phyloP scores from a whole-genome alignment of 1,140 invertebrate genomes.

The Drosophila aff. region DNA sequence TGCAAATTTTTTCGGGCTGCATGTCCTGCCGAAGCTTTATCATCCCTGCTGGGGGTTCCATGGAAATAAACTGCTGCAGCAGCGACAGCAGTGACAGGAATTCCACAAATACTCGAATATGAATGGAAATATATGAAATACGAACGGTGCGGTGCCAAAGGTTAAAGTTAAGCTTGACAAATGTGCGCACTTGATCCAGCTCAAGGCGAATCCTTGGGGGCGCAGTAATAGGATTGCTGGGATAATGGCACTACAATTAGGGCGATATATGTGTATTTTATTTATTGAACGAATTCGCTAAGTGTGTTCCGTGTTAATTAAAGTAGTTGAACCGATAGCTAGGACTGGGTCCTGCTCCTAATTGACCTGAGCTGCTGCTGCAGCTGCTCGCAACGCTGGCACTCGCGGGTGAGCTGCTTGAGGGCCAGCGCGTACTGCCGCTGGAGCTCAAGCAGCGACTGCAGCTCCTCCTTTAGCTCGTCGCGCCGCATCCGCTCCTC shows the following conservation, averaged over 20 bases:
- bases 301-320: conserved; percentile 31
- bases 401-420: conserved; percentile 91
- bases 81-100: conserved; percentile 32
- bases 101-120: conserved; percentile 69
- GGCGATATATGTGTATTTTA: conserved; percentile 8
- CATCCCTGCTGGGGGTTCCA: conserved; percentile 5
- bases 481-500: conserved; percentile 91
- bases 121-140: conserved; percentile 50
- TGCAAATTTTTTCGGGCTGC: conserved; percentile 65
- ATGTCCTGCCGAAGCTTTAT: conserved; percentile 35
- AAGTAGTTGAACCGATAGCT: conserved; percentile 28
- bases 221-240: conserved; percentile 8
- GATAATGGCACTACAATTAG: conserved; percentile 19
- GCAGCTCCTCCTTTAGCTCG: conserved; percentile 89
- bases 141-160: conserved; percentile 44
- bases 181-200: conserved; percentile 60
- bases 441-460: conserved; percentile 92
- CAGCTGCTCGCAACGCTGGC: conserved; percentile 88
- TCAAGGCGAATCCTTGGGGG: conserved; percentile 36
- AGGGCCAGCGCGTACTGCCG: conserved; percentile 94
- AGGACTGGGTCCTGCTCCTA: conserved; percentile 47
- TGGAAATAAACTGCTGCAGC: conserved; percentile 58
- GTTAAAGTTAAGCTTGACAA: conserved; percentile 78
- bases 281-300: conserved; percentile 56
- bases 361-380: conserved; percentile 83